phyloP scores from a whole-genome alignment of 2,113 vertebrate genomes.

The Microtus richardsoni region DNA sequence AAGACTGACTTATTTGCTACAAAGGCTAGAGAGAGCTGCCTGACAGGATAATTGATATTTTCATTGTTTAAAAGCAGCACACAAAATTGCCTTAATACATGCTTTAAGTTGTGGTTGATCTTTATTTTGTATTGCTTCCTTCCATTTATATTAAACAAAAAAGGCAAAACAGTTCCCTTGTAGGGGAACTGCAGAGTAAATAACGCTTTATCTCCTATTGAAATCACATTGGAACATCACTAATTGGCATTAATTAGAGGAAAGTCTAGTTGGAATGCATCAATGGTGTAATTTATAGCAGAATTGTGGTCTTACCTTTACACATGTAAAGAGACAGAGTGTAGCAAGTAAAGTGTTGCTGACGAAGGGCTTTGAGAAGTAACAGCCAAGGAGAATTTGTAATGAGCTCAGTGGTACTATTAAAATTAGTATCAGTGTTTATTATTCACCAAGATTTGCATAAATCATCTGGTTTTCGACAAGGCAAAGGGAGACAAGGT shows the following conservation, averaged over 20 bases:
- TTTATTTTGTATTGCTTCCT: conserved; percentile 1
- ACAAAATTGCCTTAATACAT: not conserved
- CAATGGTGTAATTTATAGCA: conserved; percentile 41
- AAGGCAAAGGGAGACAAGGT: not conserved
- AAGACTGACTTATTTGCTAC: conserved; percentile 15
- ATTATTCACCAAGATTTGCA: not conserved
- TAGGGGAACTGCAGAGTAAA: conserved; percentile 20
- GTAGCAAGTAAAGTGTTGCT: not conserved
- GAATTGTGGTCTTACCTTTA: conserved; percentile 60
- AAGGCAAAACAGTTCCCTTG: not conserved
- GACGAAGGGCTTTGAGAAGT: not conserved
- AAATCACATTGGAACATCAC: conserved; percentile 27
- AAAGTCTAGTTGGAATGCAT: conserved; percentile 41
- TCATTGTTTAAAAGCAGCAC: not conserved
- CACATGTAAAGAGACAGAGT: not conserved
- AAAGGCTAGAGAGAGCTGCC: not conserved
- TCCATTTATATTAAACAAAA: conserved; percentile 3
- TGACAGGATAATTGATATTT: not conserved
- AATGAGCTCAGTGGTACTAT: conserved; percentile 11
- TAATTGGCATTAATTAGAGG: conserved; percentile 52
- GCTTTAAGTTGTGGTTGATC: conserved; percentile 27
- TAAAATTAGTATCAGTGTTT: not conserved
- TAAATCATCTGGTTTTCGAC: not conserved
- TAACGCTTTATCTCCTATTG: conserved; percentile 4
- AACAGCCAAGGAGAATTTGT: not conserved